phyloP scores from a whole-genome alignment of 2,888 invertebrate genomes.

The Strigamia transsilvanica region DNA sequence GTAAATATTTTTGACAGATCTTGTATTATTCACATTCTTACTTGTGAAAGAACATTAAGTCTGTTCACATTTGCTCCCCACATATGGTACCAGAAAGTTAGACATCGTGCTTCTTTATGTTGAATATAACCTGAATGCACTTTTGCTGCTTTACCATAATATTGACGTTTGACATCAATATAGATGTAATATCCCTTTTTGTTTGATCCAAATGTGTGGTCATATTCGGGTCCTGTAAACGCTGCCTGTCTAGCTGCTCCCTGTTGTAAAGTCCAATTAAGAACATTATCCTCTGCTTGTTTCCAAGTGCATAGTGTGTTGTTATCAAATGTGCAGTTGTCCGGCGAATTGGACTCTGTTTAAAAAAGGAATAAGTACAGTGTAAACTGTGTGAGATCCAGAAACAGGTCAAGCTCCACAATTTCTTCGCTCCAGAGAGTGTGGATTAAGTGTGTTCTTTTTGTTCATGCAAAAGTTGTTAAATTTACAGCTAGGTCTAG shows the following conservation, averaged over 20 bases:
- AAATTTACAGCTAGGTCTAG: no score
- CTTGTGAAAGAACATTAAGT: neutral
- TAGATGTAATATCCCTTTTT: neutral
- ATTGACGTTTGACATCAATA: neutral
- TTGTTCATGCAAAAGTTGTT: no score
- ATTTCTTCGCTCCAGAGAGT: no score
- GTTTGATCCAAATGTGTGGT: neutral
- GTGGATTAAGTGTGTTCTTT: no score
- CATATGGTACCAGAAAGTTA: slow-evolving; percentile 1
- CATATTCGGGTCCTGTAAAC: neutral
- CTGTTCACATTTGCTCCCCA: neutral
- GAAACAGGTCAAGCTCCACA: no score
- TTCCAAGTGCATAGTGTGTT: neutral
- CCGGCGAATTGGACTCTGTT: neutral
- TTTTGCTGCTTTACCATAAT: neutral
- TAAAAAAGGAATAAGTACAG: no score
- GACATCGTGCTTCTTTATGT: neutral
- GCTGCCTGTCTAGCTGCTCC: neutral
- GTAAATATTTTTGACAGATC: neutral
- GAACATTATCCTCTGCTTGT: neutral
- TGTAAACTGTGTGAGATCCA: no score
- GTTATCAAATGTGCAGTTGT: neutral
- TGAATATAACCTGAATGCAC: neutral
- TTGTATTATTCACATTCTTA: neutral
- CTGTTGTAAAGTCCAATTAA: neutral